phyloP scores from a whole-genome alignment of 2,113 vertebrate species.

The Pseudorectes ferrugineus region DNA sequence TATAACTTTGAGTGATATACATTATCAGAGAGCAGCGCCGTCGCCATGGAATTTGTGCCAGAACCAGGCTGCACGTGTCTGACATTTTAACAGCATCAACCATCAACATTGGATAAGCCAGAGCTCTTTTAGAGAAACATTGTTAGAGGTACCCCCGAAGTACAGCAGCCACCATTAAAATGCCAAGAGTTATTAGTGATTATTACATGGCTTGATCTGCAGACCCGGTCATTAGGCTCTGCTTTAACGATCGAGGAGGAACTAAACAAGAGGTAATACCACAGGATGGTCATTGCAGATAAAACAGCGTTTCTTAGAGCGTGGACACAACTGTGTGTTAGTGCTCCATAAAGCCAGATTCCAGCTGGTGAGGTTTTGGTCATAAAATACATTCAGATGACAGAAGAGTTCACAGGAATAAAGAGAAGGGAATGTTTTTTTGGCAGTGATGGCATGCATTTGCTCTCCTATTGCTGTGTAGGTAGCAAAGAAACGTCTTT shows the following conservation, averaged over 20 bases:
- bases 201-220: background rate
- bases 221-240: background rate
- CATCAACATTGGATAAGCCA: background rate
- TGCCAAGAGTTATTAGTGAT: background rate
- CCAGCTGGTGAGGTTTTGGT: background rate
- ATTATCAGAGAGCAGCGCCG: background rate
- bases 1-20: background rate
- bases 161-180: background rate
- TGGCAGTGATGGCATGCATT: background rate
- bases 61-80: background rate
- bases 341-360: background rate
- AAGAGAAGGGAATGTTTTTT: background rate
- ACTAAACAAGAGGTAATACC: background rate
- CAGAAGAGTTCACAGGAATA: background rate
- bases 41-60: background rate
- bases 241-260: background rate
- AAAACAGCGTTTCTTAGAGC: background rate
- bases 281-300: background rate
- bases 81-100: conserved; percentile 23
- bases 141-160: background rate
- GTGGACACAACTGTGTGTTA: background rate
- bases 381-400: background rate
- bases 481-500: background rate
- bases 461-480: background rate
- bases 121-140: background rate